These are phyloP conservation scores for Desmodus rotundus DNA, from an alignment of 2,113 vertebrate genomes.

Conservation along the genomic window DNA sequence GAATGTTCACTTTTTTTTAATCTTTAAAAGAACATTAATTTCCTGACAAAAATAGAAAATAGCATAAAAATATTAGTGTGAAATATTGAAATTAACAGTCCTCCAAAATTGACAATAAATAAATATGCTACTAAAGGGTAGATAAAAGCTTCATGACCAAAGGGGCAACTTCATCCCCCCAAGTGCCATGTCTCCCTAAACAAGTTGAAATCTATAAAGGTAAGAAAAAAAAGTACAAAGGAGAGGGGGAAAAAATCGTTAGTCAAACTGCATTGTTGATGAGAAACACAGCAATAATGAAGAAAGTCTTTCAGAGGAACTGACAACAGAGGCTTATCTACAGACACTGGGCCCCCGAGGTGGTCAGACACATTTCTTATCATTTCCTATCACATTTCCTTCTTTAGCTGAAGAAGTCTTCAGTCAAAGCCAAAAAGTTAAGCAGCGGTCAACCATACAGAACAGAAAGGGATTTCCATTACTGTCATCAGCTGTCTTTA, in stretches of 20 bases:
- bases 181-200: background rate
- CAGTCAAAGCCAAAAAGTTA: background rate
- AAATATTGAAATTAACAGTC: background rate
- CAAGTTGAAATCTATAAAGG: background rate
- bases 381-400: too few relatives aligned
- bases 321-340: background rate
- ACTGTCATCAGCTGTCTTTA: background rate
- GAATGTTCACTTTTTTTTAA: background rate
- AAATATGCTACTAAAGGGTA: background rate
- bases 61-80: background rate
- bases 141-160: background rate
- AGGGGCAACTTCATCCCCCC: background rate
- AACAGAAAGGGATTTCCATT: background rate
- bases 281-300: background rate
- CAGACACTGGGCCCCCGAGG: background rate
- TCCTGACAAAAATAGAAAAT: background rate
- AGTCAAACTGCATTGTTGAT: background rate
- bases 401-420: background rate
- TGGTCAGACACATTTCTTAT: background rate
- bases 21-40: background rate
- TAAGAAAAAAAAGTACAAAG: background rate
- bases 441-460: background rate
- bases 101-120: background rate
- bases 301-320: slow-evolving; percentile 4
- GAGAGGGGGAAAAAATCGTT: background rate